Evolutionary conservation across 2,113 vertebrate genomes (phyloP), one percentile per base, ranked within the genome.

Genomic region (Pelusios castaneus): DNA sequence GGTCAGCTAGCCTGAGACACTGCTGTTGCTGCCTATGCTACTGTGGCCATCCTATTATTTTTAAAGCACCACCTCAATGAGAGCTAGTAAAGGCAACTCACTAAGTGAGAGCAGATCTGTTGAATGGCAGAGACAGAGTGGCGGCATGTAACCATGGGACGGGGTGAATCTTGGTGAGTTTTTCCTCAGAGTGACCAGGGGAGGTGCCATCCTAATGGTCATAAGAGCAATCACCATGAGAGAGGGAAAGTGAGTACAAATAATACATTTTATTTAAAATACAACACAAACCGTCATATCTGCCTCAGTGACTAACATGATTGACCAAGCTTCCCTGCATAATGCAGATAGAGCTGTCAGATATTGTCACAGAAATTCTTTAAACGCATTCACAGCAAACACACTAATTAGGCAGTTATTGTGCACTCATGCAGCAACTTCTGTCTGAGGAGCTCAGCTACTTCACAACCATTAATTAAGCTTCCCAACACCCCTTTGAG

Each of bases 391-490:
- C 89, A 52, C 89, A 88, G 63, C 73, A 91, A 96, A 81, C 38
- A 54, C 87, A 92, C 43, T 76, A 45, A 87, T 94, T 94, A 89
- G 52, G 27, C 60, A 81, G 52, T 97, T 95, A 94, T 76, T 92
- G 52, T 93, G 92, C 78, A 92, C 70, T 91, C 60, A 93, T 88
- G 94, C 95, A 94, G 84, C 80, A 93, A 73, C 82, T 94, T 95
- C 88, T 27, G 54, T 89, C 77, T 77, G 19, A 90, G 86, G 60
- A 93, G 91, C 92, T 97, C 95, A 97, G 92, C 92, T n/a, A 95
- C 96, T 97, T 97, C 91, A 87, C 82, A 97, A 92, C 45, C 52
- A 95, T 82, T 95, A 93, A 76, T 76, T 45, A 45, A 94, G 49
- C 88, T 80, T 95, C 54, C 49, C 86, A 87, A 56, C 41, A 45